Evolutionary conservation across 2,797 vertebrate species (phyloP), one percentile per base, ranked within the genome.

Genomic region (Aulostomus chinensis): DNA sequence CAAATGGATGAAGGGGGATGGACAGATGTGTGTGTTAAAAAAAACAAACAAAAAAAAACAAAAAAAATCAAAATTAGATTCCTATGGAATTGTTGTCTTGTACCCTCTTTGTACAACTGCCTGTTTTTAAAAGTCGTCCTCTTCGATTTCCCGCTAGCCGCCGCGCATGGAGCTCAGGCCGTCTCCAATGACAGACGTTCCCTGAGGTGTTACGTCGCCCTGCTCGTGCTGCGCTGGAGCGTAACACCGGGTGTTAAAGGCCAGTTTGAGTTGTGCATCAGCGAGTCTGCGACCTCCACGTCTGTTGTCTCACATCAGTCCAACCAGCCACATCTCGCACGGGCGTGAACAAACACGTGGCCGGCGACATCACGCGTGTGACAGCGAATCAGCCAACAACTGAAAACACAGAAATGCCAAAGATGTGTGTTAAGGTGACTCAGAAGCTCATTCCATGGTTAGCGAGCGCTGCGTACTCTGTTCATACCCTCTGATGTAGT

Each of bases 1-100:
- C 45, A 48, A 43, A 47, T 21, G 9, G 36, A 66, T 6, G 20
- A 26, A 58, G 35, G 32, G 52, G 40, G 53, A 48, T 40, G 50
- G 55, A 62, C 42, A 31, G 41, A 78, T 39, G 71, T 71, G 62
- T 62, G 42, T 45, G 28, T 30, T 28, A 56, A 13, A 64, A 73
- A 74, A 57, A 68, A 68, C 83, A n/a, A n/a, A n/a, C n/a, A n/a
- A n/a, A n/a, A n/a, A n/a, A n/a, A n/a, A n/a, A n/a, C n/a, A n/a
- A n/a, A n/a, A n/a, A n/a, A n/a, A n/a, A n/a, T n/a, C n/a, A n/a
- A n/a, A n/a, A 86, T 89, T 84, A 93, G 91, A 94, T 96, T 95
- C 94, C 95, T 94, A 94, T 93, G 93, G 94, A 95, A 96, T 95
- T 91, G 89, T 70, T 47, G 49, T 80, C 58, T 68, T 67, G 52